Evolutionary conservation across 2,113 vertebrate species (phyloP).

Genomic region (Ammodytes dubius): DNA sequence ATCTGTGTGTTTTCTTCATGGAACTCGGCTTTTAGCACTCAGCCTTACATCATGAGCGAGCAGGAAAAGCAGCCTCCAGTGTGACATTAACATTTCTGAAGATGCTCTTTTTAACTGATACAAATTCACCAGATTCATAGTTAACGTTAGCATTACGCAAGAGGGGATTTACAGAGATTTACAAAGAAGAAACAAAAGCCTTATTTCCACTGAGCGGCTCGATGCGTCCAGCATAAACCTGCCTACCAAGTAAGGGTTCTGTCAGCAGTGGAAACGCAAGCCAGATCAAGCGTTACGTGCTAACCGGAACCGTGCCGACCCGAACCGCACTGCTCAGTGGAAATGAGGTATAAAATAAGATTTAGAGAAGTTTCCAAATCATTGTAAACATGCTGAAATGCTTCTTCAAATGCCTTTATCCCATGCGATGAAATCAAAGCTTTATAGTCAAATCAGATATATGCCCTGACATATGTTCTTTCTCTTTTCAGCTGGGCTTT

Average conservation of each 20-base stretch:
- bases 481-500: slow-evolving; percentile 93
- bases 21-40: slow-evolving; percentile 46
- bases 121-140: background rate
- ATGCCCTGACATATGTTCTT: slow-evolving; percentile 46
- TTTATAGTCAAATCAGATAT: slow-evolving; percentile 27
- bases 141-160: background rate
- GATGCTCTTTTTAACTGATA: background rate
- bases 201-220: no score
- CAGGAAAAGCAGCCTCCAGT: background rate
- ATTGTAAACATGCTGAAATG: background rate
- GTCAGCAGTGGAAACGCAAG: no score
- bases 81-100: background rate
- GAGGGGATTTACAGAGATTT: background rate
- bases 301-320: no score
- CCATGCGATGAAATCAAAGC: background rate
- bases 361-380: background rate
- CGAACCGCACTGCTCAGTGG: no score
- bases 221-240: no score
- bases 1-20: slow-evolving; percentile 53
- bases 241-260: no score
- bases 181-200: background rate
- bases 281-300: no score
- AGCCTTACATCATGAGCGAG: background rate
- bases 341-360: background rate
- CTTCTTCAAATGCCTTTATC: background rate